Evolutionary conservation across 2,797 vertebrate genomes (phyloP).

Genomic region (Eulemur coronatus): DNA sequence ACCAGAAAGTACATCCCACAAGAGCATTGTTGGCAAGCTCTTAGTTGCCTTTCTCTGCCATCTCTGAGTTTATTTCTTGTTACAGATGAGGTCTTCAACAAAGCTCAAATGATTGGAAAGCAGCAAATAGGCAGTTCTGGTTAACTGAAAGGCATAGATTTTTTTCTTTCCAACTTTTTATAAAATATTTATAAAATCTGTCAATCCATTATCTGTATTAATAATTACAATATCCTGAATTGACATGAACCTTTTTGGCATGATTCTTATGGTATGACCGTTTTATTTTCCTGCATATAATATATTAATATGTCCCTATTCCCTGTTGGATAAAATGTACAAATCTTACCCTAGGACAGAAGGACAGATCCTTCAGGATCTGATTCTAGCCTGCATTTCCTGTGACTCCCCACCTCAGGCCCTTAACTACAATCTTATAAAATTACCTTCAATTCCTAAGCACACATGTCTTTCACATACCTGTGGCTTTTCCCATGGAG

Average conservation of each 20-base stretch:
- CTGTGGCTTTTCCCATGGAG: not conserved
- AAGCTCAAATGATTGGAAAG: constrained; percentile 16
- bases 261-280: not conserved
- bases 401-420: not conserved
- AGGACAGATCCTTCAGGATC: not conserved
- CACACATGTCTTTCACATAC: not conserved
- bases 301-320: not conserved
- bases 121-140: not conserved
- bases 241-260: not conserved
- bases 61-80: not conserved
- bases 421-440: not conserved
- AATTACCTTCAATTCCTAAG: not conserved
- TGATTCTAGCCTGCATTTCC: not conserved
- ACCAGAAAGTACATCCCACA: constrained; percentile 54
- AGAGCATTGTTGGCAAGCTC: not conserved
- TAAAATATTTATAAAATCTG: not conserved
- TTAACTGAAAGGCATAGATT: not conserved
- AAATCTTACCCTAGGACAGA: not conserved
- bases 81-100: not conserved
- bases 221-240: not conserved
- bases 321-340: not conserved
- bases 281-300: not conserved
- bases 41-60: not conserved
- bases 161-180: not conserved
- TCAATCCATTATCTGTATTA: not conserved